Evolutionary conservation across 2,797 vertebrate genomes (phyloP).

Genomic region (Gila robusta): DNA sequence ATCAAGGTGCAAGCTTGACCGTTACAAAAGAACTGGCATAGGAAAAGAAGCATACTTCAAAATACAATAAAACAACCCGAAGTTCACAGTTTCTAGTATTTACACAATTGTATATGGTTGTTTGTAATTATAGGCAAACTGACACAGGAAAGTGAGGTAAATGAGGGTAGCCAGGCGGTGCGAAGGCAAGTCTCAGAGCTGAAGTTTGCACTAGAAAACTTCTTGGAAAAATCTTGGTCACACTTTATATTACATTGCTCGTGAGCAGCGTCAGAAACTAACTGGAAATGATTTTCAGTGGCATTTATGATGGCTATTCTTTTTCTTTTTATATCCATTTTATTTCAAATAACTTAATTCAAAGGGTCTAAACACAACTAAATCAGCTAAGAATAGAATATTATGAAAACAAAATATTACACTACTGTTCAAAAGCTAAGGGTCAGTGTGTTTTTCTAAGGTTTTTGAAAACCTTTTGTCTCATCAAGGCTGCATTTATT

Average conservation of each 20-base stretch:
- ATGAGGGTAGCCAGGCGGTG: conserved; percentile 16
- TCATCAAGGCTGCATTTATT: background rate
- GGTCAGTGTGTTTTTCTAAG: background rate
- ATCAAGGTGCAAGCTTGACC: conserved; percentile 22
- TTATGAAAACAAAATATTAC: background rate
- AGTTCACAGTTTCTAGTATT: conserved; percentile 55
- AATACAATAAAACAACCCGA: conserved; percentile 56
- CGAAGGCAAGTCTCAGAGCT: conserved; percentile 28
- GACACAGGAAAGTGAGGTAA: conserved; percentile 39
- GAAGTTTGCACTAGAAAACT: conserved; percentile 17
- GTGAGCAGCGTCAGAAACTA: background rate
- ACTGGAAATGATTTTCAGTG: background rate
- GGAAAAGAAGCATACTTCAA: conserved; percentile 43
- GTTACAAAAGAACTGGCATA: conserved; percentile 23
- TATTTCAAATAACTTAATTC: background rate
- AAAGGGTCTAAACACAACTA: background rate
- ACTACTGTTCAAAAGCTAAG: background rate
- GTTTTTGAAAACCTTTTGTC: background rate
- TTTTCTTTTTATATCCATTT: background rate
- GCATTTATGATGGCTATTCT: background rate
- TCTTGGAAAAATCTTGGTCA: background rate
- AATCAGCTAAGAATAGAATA: background rate
- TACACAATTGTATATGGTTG: conserved; percentile 42
- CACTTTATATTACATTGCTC: conserved; percentile 11
- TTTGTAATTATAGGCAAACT: conserved; percentile 43